These are phyloP conservation scores for Pyrrhia umbra DNA, from an alignment of 2,888 invertebrate genomes.

Conservation along the genomic window DNA sequence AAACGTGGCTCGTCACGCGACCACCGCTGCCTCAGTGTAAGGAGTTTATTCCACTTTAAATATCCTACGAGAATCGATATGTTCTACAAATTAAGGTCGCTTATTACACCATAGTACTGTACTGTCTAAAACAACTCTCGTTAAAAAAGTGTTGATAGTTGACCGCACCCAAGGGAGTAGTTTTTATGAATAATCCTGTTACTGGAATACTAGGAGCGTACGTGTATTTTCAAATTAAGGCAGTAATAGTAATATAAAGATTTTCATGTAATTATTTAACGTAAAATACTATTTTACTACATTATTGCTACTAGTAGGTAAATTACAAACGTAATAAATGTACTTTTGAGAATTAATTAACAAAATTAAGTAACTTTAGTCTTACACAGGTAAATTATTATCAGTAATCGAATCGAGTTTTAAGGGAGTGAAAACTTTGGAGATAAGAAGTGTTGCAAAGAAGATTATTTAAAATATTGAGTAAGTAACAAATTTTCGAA, in stretches of 20 bases:
- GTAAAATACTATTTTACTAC: conserved; percentile 17
- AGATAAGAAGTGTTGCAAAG: conserved; percentile 80
- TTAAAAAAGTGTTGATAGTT: conserved; percentile 36
- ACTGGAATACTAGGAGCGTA: conserved; percentile 24
- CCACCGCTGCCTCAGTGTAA: conserved; percentile 72
- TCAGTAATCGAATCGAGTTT: conserved; percentile 62
- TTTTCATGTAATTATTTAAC: conserved; percentile 10
- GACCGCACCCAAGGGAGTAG: conserved; percentile 9
- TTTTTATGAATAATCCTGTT: conserved; percentile 18
- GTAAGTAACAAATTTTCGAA: conserved; percentile 87
- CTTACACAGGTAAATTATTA: conserved; percentile 59
- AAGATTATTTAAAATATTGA: conserved; percentile 86
- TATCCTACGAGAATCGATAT: conserved; percentile 76
- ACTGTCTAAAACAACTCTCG: conserved; percentile 20
- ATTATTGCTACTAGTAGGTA: conserved; percentile 18
- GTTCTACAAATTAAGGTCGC: conserved; percentile 70
- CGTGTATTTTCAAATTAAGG: conserved; percentile 19
- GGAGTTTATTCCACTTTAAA: conserved; percentile 83
- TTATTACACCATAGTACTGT: conserved; percentile 48
- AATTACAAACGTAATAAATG: conserved; percentile 39
- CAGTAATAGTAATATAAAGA: neutral
- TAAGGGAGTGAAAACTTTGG: conserved; percentile 72
- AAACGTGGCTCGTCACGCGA: conserved; percentile 80
- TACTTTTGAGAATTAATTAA: conserved; percentile 54
- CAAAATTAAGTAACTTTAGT: conserved; percentile 46